A percentile compares a stretch with the other conserved stretches of the same genome.
Conservation (phyloP, 2,113 vertebrate genomes). For the Promerops cafer region DNA sequence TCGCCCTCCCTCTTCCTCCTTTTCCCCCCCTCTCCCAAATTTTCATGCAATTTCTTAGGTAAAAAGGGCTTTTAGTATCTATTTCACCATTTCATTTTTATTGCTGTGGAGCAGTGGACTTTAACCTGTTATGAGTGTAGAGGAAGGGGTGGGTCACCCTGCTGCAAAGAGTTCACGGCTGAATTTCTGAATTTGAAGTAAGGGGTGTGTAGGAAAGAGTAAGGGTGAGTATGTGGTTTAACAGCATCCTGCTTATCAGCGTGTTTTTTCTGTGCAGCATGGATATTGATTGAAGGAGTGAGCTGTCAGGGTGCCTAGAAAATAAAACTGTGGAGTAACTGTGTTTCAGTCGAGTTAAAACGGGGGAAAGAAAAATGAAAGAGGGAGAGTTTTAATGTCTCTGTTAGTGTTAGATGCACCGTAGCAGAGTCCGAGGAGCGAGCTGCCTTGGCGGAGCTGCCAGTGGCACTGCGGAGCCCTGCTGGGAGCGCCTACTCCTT, state of each 20-base stretch:
- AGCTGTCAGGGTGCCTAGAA: neutral
- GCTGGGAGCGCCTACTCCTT: constrained; percentile 45
- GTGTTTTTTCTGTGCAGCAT: neutral
- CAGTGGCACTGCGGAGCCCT: neutral
- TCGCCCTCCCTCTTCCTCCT: accelerated
- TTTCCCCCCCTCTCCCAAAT: accelerated
- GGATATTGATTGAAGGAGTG: neutral
- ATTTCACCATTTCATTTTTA: neutral
- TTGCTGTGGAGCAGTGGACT: neutral
- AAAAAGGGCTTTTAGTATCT: neutral
- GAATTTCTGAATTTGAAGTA: neutral
- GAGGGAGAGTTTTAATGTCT: neutral
- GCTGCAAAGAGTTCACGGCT: neutral
- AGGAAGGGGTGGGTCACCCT: neutral
- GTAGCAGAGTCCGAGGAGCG: neutral
- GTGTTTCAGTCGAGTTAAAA: neutral
- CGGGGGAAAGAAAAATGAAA: neutral
- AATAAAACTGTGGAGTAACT: neutral
- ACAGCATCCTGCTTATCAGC: neutral
- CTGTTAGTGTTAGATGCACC: neutral
- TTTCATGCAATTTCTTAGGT: neutral
- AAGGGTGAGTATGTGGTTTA: neutral
- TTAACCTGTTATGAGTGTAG: neutral
- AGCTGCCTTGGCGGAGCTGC: neutral
- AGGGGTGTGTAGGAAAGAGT: neutral